Percentiles rank a stretch among this genome's conserved stretches.
Conservation (phyloP, 2,113 vertebrate genomes). For the Quiscalus mexicanus region DNA sequence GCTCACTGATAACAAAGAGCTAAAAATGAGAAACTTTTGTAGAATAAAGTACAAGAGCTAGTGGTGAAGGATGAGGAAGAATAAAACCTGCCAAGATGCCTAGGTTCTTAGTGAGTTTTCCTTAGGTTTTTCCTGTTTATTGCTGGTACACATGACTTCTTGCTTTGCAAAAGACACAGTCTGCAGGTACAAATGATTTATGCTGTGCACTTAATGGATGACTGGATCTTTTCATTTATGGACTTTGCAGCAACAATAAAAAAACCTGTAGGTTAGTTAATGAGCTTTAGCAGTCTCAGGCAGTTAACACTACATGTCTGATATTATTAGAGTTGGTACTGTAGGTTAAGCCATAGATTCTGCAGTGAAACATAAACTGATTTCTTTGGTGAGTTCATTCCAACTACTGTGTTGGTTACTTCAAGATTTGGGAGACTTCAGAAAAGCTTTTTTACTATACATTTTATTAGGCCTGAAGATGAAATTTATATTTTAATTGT, state of each 20-base stretch:
- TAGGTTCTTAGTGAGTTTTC: neutral
- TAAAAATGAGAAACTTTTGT: neutral
- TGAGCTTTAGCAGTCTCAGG: neutral
- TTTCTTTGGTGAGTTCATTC: neutral
- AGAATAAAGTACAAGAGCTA: neutral
- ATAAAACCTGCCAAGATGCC: neutral
- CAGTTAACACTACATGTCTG: neutral
- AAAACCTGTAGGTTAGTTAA: neutral
- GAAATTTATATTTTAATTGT: neutral
- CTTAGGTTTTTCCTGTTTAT: neutral
- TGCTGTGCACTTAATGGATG: neutral
- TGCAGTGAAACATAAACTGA: neutral
- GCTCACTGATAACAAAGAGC: neutral
- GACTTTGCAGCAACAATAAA: neutral
- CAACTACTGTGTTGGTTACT: accelerated
- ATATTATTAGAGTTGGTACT: neutral
- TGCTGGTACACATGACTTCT: neutral
- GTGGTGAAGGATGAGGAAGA: neutral
- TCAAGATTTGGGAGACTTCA: neutral
- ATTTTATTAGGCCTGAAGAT: neutral
- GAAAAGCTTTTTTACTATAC: neutral
- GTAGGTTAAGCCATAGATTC: neutral
- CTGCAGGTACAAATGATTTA: neutral
- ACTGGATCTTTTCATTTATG: neutral
- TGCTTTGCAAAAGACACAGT: neutral